Base-by-base conservation (phyloP, 2,113 vertebrate genomes). In the Ranitomeya imitator region DNA sequence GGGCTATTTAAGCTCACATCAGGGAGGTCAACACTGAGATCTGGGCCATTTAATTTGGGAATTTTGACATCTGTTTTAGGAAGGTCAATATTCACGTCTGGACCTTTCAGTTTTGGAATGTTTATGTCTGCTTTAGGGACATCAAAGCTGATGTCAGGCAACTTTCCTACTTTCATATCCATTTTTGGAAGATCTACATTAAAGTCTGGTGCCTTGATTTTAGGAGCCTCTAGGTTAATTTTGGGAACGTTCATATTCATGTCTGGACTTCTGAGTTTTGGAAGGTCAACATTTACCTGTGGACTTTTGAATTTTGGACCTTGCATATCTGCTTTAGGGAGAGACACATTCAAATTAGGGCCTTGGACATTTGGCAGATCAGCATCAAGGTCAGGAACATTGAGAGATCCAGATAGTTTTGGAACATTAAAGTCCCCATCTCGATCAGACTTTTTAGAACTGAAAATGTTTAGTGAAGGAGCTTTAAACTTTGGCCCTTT, bases 101-200 rank as follows among this genome's bases (percentile, higher is more conserved):
- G n/a, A 16, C 31, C 80, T 77, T 77, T 88, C 1, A 88, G 57
- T 55, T 88, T 54, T 77, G 85, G 85, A 52, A 87, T 14, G 13
- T 74, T 21, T 19, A 87, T 51, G 31, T 74, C 65, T 60, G 79
- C 54, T 60, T 82, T 82, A 14, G 86, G 86, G 15, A 61, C 54
- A 21, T 71, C 21, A 81, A 87, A 16, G 80, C 69, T 81, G 52
- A 81, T 10, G 19, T 81, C 86, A 31, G 37, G 60, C 18, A 87
- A 19, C 14, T 81, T 73, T 51, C 63, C 65, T 16, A 82, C 7
- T 1, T 87, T 26, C 31, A 87, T 51, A 73, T 87, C 67, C 51
- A 69, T 57, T 82, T 74, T 87, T 6, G 86, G 86, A 45, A 87
- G 79, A 31, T 87, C 87, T 23, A 88, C 71, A 84, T 88, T 88